phyloP scores from a whole-genome alignment of 2,797 vertebrate genomes.

The Sebastes paucispinis region DNA sequence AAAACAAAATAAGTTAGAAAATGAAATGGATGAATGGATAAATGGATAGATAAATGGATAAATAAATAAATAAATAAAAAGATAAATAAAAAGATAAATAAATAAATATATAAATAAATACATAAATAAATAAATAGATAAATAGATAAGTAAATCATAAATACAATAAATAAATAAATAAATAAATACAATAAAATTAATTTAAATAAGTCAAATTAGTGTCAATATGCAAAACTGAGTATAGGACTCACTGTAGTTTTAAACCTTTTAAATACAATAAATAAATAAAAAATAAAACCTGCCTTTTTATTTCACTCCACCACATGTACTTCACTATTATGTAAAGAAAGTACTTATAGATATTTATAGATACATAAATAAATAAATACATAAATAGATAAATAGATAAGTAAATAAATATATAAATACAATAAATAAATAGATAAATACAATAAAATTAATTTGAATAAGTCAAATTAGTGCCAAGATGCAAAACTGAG shows the following conservation, averaged over 20 bases:
- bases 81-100: no score
- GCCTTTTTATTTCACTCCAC: slow-evolving; percentile 26
- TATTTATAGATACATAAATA: not conserved
- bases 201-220: not conserved
- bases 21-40: not conserved
- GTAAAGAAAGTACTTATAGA: not conserved
- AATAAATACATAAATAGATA: not conserved
- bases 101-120: no score
- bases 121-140: no score
- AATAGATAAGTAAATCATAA: no score
- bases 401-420: not conserved
- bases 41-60: not conserved
- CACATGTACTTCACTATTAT: not conserved
- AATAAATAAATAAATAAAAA: no score
- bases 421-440: not conserved
- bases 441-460: not conserved
- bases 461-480: not conserved
- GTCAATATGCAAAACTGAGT: no score
- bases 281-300: not conserved
- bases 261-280: no score
- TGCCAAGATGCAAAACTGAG: not conserved
- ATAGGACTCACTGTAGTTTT: no score
- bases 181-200: not conserved
- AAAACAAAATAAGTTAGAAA: not conserved
- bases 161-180: not conserved